Conservation (phyloP, 1,140 invertebrate species). For the Tetramorium simillimum region DNA sequence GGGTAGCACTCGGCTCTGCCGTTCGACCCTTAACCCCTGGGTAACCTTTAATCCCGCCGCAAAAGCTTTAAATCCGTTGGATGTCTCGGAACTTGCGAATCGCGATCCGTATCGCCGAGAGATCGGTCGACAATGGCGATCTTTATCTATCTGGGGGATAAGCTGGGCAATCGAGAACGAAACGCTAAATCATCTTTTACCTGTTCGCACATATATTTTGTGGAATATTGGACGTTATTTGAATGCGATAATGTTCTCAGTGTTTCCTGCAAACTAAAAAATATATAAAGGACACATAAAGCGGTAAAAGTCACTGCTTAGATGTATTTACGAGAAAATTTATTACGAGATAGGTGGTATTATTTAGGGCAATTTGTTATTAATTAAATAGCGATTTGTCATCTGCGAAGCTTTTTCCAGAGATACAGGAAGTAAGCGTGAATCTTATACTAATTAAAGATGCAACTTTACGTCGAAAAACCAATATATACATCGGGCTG, state of each 20-base stretch:
- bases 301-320: background rate
- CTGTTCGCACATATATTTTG: background rate
- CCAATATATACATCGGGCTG: background rate
- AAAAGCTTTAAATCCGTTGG: conserved; percentile 57
- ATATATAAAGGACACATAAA: background rate
- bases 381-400: background rate
- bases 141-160: conserved; percentile 28
- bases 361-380: background rate
- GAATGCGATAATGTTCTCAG: background rate
- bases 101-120: background rate
- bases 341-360: too few species aligned
- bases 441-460: background rate
- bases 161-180: background rate
- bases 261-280: background rate
- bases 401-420: background rate
- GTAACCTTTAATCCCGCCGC: conserved; percentile 46
- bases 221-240: background rate
- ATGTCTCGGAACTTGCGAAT: conserved; percentile 48
- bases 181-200: background rate
- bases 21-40: conserved; percentile 47
- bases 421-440: background rate
- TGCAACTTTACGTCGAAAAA: background rate
- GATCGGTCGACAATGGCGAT: conserved; percentile 6
- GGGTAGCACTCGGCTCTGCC: conserved; percentile 36
- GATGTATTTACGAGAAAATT: background rate